These are phyloP conservation scores for Chironomus tentans DNA, from an alignment of 2,888 invertebrate genomes.

Conservation along the genomic window DNA sequence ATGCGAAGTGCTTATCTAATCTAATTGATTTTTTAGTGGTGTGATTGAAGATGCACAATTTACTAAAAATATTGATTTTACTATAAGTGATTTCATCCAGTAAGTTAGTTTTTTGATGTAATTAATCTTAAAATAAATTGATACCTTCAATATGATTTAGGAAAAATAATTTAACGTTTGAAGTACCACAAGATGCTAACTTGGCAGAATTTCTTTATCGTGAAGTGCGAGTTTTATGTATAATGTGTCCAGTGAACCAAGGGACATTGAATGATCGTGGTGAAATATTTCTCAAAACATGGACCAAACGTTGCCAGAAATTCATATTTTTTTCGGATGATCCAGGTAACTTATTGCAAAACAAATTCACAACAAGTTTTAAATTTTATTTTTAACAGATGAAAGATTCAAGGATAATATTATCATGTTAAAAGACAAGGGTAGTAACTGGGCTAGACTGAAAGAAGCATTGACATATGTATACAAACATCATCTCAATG, in stretches of 20 bases:
- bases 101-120: too few species aligned
- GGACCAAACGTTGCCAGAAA: constrained; percentile 79
- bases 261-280: constrained; percentile 74
- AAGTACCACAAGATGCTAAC: not conserved
- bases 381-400: not conserved
- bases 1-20: not conserved
- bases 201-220: constrained; percentile 37
- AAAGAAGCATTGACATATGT: constrained; percentile 79
- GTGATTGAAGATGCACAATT: too few species aligned
- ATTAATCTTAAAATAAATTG: too few species aligned
- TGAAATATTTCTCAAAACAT: constrained; percentile 77
- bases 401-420: not conserved
- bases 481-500: constrained; percentile 64
- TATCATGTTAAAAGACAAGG: constrained; percentile 39
- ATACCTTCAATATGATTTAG: too few species aligned
- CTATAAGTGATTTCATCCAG: too few species aligned
- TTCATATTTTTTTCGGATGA: constrained; percentile 55
- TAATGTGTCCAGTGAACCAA: constrained; percentile 80
- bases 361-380: not conserved
- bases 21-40: too few species aligned
- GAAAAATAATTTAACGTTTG: not conserved
- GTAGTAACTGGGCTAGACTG: constrained; percentile 81
- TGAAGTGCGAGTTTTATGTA: constrained; percentile 75
- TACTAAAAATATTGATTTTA: too few species aligned
- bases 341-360: not conserved